These are phyloP conservation scores for Cyaniris semiargus DNA, from an alignment of 2,888 invertebrate species.

Conservation along the genomic window DNA sequence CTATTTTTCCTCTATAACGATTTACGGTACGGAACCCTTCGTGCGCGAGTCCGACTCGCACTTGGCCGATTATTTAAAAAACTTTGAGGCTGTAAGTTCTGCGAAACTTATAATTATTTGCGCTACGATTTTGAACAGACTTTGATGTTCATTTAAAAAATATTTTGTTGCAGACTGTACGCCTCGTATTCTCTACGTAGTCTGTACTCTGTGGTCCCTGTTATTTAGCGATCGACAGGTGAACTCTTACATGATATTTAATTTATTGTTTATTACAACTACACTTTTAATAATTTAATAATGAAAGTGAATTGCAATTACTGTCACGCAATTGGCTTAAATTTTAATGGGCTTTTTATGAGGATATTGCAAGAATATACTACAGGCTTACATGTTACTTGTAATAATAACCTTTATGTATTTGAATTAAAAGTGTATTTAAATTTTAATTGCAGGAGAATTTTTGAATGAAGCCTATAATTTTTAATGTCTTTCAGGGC, in stretches of 20 bases:
- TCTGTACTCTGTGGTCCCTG: neutral
- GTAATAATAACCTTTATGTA: neutral
- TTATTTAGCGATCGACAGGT: conserved; percentile 7
- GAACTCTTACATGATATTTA: neutral
- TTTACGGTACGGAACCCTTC: no score
- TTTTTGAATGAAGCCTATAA: conserved; percentile 5
- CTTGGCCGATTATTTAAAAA: no score
- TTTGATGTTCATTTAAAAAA: no score
- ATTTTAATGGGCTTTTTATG: conserved; percentile 10
- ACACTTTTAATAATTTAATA: conserved; percentile 26
- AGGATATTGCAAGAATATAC: neutral
- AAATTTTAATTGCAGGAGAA: neutral
- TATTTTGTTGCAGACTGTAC: neutral
- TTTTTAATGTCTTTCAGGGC: neutral
- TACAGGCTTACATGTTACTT: neutral
- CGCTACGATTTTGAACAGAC: no score
- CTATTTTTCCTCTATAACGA: no score
- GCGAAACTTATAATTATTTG: no score
- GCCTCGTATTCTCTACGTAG: neutral
- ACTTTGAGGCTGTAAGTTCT: no score
- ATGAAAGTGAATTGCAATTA: conserved; percentile 11
- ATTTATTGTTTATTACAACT: conserved; percentile 9
- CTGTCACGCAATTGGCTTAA: neutral
- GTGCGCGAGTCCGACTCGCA: no score
- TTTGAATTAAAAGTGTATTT: neutral